Conservation (phyloP, 2,888 invertebrate species). For the Caenorhabditis uteleia region DNA sequence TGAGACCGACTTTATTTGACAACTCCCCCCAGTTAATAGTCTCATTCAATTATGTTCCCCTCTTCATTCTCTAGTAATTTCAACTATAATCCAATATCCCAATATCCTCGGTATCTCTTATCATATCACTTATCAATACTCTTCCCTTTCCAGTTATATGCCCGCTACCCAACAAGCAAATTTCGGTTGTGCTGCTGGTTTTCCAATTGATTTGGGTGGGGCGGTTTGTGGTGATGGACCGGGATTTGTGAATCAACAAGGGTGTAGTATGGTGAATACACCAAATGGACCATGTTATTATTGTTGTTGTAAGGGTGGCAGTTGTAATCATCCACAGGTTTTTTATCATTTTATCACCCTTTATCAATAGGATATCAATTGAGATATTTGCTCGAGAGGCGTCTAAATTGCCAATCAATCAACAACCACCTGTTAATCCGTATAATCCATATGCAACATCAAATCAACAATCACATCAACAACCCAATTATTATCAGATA, state of each 20-base stretch:
- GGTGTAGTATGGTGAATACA: conserved; percentile 40
- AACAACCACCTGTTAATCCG: conserved; percentile 4
- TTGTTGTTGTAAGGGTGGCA: conserved; percentile 43
- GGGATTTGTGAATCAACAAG: conserved; percentile 37
- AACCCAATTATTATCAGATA: conserved; percentile 12
- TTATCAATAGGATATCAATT: neutral
- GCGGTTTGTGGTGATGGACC: conserved; percentile 38
- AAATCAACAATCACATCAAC: neutral
- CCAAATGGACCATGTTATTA: conserved; percentile 37
- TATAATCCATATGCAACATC: neutral
- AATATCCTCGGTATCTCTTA: neutral
- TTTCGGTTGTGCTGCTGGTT: conserved; percentile 39
- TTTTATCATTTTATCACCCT: neutral
- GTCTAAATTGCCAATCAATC: conserved; percentile 30
- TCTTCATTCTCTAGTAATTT: too few relatives aligned
- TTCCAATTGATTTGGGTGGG: conserved; percentile 29
- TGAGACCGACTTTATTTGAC: neutral
- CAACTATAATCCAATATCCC: neutral
- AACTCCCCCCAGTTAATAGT: too few relatives aligned
- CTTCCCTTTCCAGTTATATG: conserved; percentile 24
- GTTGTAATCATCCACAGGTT: conserved; percentile 41
- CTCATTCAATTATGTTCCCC: too few relatives aligned
- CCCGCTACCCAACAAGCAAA: conserved; percentile 38
- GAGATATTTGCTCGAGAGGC: conserved; percentile 45
- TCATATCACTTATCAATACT: neutral